Base-by-base conservation (phyloP, 2,888 invertebrate genomes). In the Geophilus truncorum region DNA sequence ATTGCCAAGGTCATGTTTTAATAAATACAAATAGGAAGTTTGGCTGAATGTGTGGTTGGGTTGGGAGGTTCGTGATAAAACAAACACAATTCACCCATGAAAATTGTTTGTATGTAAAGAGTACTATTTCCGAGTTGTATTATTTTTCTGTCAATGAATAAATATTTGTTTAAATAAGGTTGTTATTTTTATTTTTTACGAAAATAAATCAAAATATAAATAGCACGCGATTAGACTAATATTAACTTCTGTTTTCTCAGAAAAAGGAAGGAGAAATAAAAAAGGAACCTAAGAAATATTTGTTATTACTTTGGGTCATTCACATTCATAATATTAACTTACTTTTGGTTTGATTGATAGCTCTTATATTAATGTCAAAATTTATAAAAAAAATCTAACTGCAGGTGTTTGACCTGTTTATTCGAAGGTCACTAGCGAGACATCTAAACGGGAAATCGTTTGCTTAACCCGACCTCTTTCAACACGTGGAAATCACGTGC, bases 391-490 rank as follows among this genome's bases (percentile, higher is more conserved):
- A 45, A 45, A 45, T 12, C 12, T 12, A 45, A 62, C 28, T 28
- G 62, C 62, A 62, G 62, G 62, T 62, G 62, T 62, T 62, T 62
- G 62, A 62, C 62, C 62, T 25, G 62, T 25, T 62, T 62, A 25
- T 62, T 12, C 28, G 62, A 62, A 62, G 62, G 62, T 62, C 62
- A 62, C 12, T 23, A 62, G 62, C 7, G 25, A 62, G 62, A 9
- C n/a, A n/a, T 23, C 62, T 9, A 62, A 28, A 62, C 25, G 62
- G 62, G 28, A 28, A 28, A 25, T 28, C 28, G 25, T 62, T 62
- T 62, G 9, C 62, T 62, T 62, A 15, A 10, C 18, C 3, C 62
- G 62, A 62, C 62, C 62, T 62, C 25, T 28, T 62, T 62, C 9
- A 10, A 2, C 62, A 62, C 62, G 62, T 62, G 62, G 25, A 25